Evolutionary conservation across 2,797 vertebrate genomes (phyloP), one percentile per base, ranked within the genome.

Genomic region (Molothrus ater): DNA sequence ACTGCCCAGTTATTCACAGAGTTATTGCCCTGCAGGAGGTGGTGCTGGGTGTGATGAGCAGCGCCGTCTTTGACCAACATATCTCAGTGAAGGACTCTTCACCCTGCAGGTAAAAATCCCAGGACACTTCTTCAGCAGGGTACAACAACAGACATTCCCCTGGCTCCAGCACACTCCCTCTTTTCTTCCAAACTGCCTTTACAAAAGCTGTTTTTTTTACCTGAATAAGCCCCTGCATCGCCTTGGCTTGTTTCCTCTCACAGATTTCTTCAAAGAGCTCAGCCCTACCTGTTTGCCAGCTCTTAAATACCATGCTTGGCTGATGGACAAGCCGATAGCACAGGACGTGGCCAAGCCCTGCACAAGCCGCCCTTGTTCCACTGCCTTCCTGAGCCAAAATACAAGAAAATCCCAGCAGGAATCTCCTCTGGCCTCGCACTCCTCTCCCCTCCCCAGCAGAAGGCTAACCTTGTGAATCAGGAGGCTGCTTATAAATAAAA

Each of bases 271-370:
- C 88, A 93, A 93, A 94, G 94, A 47, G 95, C 9, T 82, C 64
- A 8, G 80, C 1, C 10, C 79, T 93, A 95, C 95, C 94, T 93
- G 91, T 79, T 45, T 96, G 96, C 96, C 95, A 96, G 86, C 95
- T 94, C 43, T 74, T 79, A 92, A 93, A 95, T 94, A 88, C 88
- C 79, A 29, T 13, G 5, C 24, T 69, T 96, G 95, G 94, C 96
- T 45, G 93, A 95, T 86, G 86, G 86, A 95, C 96, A 95, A 92
- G 84, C 72, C 6, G 95, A 96, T 93, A 96, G 84, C 1, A 2
- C 31, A 21, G 90, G 59, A 73, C 0, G 3, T 18, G 5, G 74
- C 53, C 6, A 28, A 87, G 88, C 81, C 60, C 89, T 81, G 90
- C 88, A 95, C 93, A 95, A 78, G 86, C 83, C 1, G 19, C 73